These are phyloP conservation scores for Rhopalosiphum padi DNA, from an alignment of 1,140 invertebrate genomes.

Conservation along the genomic window DNA sequence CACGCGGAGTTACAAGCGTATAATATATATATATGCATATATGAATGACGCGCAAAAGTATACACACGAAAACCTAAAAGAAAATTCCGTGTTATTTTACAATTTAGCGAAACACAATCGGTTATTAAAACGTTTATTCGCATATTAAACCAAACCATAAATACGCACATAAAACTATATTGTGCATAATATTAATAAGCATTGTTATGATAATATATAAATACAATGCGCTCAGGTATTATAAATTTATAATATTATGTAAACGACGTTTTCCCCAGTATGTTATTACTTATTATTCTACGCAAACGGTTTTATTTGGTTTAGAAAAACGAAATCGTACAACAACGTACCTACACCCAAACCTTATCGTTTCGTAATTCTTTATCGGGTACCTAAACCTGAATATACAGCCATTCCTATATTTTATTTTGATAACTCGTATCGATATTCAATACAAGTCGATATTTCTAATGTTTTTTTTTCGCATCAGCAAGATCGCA, in stretches of 20 bases:
- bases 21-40: too few species aligned
- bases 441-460: background rate
- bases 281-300: background rate
- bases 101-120: background rate
- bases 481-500: too few species aligned
- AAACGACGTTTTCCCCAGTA: background rate
- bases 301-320: background rate
- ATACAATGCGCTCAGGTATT: background rate
- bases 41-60: background rate
- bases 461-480: background rate
- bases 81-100: constrained; percentile 10
- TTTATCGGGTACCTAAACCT: background rate
- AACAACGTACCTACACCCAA: too few species aligned
- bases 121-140: background rate
- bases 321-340: background rate
- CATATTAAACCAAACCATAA: background rate
- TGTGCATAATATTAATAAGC: background rate
- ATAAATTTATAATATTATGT: background rate
- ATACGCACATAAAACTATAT: background rate
- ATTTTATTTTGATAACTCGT: background rate
- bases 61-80: background rate
- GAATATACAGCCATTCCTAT: background rate
- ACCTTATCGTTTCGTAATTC: background rate
- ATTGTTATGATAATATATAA: background rate
- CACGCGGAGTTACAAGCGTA: background rate